phyloP scores from a whole-genome alignment of 2,888 invertebrate species.

The Agonopterix alstromeriana region DNA sequence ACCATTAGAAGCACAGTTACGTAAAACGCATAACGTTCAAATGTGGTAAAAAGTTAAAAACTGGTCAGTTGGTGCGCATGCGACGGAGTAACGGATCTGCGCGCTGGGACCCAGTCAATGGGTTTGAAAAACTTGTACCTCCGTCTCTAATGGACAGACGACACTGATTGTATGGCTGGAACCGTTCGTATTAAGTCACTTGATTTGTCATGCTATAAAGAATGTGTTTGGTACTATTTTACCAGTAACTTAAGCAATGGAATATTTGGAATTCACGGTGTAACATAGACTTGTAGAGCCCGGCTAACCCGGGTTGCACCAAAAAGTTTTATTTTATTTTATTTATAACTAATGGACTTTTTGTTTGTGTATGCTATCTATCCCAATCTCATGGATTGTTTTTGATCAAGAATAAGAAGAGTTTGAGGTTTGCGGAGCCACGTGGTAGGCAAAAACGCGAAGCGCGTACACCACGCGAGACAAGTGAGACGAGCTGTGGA shows the following conservation, averaged over 20 bases:
- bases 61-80: slow-evolving; percentile 25
- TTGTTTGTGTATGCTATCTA: too few species aligned
- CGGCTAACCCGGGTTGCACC: too few species aligned
- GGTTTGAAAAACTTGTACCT: slow-evolving; percentile 45
- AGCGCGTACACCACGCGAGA: too few species aligned
- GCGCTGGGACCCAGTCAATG: slow-evolving; percentile 34
- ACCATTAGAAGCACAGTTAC: slow-evolving; percentile 71
- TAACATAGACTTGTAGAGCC: too few species aligned
- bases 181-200: not conserved
- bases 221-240: slow-evolving; percentile 7
- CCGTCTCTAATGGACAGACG: slow-evolving; percentile 20
- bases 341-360: too few species aligned
- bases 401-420: too few species aligned
- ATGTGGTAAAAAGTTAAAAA: slow-evolving; percentile 46
- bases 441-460: too few species aligned
- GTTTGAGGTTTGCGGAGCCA: too few species aligned
- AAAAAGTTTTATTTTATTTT: too few species aligned
- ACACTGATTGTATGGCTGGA: slow-evolving; percentile 15
- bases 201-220: not conserved
- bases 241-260: slow-evolving; percentile 10
- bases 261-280: too few species aligned
- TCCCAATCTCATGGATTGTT: too few species aligned
- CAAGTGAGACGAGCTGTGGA: too few species aligned
- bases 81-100: slow-evolving; percentile 9
- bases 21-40: slow-evolving; percentile 56